Evolutionary conservation across 1,140 invertebrate genomes (phyloP), one percentile per base, ranked within the genome.

Genomic region (Hyles euphorbiae): DNA sequence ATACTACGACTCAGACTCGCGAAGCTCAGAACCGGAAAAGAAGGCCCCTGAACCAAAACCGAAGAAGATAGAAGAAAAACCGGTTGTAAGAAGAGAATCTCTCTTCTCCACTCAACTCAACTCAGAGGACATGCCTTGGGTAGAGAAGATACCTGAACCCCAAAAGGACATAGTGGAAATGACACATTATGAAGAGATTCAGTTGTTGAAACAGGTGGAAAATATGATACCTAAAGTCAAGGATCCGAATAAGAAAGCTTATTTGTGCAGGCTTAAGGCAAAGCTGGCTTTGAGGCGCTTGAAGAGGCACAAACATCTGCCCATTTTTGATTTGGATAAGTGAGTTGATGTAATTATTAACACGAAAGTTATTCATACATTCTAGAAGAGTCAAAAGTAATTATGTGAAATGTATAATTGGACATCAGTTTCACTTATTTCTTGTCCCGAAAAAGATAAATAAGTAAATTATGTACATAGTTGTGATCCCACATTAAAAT

Each of bases 301-400:
- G 12, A 87, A 88, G 60, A 67, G 86, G 12, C 83, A 87, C 62
- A 84, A 84, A 22, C 81, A 81, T 64, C 57, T 87, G 56, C 81
- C 83, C 0, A 49, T 86, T 3, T 88, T 88, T 56, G 81, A 87
- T 68, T 62, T 88, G 34, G 85, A 87, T 34, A 86, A 83, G 83
- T 87, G 51, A 76, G 78, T 70, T 45, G n/a, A 22, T 54, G 3
- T 1, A 34, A 52, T 34, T 9, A 44, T 44, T n/a, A 3, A 22
- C 2, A 22, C 22, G 22, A 2, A 22, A 22, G 22, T 22, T 47
- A 47, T 8, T 22, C 22, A 22, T 22, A 22, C 22, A 22, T 22
- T 22, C 22, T 22, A 22, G 22, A 22, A 22, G 22, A 22, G 22
- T 22, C 22, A 22, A 22, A 22, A 22, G 22, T 22, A 22, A 22